These are phyloP conservation scores for Denticeps clupeoides DNA, from an alignment of 2,797 vertebrate species.

Conservation along the genomic window DNA sequence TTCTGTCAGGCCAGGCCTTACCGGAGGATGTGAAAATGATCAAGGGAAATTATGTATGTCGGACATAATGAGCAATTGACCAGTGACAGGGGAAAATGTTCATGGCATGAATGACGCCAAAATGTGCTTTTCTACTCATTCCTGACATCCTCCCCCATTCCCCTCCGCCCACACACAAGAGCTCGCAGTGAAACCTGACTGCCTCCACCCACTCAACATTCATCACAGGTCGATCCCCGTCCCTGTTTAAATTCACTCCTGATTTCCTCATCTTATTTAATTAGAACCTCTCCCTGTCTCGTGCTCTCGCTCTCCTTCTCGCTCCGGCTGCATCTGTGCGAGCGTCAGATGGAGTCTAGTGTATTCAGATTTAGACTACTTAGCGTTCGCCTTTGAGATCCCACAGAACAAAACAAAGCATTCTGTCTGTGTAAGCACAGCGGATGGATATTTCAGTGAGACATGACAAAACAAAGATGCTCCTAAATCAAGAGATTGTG, in stretches of 20 bases:
- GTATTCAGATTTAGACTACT: constrained; percentile 20
- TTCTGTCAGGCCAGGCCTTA: background rate
- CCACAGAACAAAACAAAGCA: constrained; percentile 16
- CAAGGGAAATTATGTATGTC: constrained; percentile 7
- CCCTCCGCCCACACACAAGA: background rate
- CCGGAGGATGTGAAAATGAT: background rate
- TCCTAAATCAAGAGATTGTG: constrained; percentile 17
- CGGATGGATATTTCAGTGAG: constrained; percentile 16
- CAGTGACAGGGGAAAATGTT: background rate
- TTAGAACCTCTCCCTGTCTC: constrained; percentile 4
- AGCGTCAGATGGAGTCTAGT: constrained; percentile 10
- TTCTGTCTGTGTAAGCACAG: constrained; percentile 20
- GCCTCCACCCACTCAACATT: constrained; percentile 3
- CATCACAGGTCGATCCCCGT: background rate
- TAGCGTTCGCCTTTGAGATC: constrained; percentile 18
- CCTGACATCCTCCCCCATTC: background rate
- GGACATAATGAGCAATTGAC: background rate
- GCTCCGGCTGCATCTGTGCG: constrained; percentile 4
- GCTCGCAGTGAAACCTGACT: background rate
- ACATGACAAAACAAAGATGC: constrained; percentile 14
- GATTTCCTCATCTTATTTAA: constrained; percentile 4
- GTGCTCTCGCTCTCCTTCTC: background rate
- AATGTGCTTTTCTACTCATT: too few relatives aligned
- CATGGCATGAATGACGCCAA: too few relatives aligned
- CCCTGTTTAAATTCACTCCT: constrained; percentile 1